Base-by-base conservation (phyloP, 2,888 invertebrate species). In the Dolichopus griseipennis region DNA sequence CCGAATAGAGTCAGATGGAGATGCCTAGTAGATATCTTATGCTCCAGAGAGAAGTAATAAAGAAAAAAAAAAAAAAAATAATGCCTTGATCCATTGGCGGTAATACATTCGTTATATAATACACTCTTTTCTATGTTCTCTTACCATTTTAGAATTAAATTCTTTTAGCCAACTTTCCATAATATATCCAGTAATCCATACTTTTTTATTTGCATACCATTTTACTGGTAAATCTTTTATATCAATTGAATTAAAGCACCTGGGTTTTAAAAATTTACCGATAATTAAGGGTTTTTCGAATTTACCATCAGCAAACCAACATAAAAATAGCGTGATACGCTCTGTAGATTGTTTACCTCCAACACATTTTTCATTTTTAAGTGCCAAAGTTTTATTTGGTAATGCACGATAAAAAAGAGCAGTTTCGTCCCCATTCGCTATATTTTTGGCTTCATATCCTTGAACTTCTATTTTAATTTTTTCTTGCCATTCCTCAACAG, bases 321-420 rank as follows among this genome's bases (percentile, higher is more conserved):
- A 74, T 20, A 73, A 67, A 34, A 76, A 70, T 37, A 74, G 67
- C 7, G 74, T 76, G 9, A n/a, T 66, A 61, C 73, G 69, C 63
- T 75, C 73, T 70, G 76, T 76, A 3, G 71, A 70, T 27, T 73
- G 37, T 70, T 75, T 75, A n/a, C 74, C 76, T 65, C 73, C 75
- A 20, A 66, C 21, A 68, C 73, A 76, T 69, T 72, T 72, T 65
- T 75, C 74, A 64, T 66, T 68, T 73, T 73, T 75, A 9, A 75
- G 70, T 15, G 72, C 69, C 52, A 75, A 65, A 15, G 73, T 76
- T 74, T 76, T 76, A 64, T 74, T 68, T 27, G 75, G 75, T 66
- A 75, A 69, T 33, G 72, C 72, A 66, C 73, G 69, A 68, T 75
- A 76, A 71, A 75, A 75, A 41, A 76, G 68, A 6, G 72, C 74